A percentile compares a stretch with the other conserved stretches of the same genome.
Conservation (phyloP, 2,888 invertebrate genomes). For the Ferdinandea cuprea region DNA sequence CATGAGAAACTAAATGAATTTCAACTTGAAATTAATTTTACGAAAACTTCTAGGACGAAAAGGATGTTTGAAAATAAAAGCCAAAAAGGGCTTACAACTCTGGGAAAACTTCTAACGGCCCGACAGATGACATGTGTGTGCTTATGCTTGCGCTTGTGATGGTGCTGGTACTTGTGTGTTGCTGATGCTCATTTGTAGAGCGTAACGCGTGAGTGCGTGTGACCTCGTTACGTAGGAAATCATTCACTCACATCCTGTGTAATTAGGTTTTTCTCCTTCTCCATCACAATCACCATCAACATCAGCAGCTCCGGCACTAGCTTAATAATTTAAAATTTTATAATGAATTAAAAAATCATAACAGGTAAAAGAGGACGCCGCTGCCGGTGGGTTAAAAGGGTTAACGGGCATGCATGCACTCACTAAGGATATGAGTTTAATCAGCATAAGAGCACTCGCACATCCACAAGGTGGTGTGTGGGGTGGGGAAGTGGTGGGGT, state of each 20-base stretch:
- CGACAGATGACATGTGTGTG: conserved; percentile 40
- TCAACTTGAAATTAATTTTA: conserved; percentile 79
- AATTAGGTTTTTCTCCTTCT: conserved; percentile 53
- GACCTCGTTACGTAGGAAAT: conserved; percentile 65
- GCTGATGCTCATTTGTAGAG: background rate
- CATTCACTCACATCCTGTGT: conserved; percentile 69
- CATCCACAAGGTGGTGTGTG: background rate
- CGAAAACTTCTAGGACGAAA: conserved; percentile 73
- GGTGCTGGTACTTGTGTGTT: too few species aligned
- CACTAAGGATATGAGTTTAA: conserved; percentile 68
- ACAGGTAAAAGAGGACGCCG: conserved; percentile 29
- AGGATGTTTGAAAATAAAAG: conserved; percentile 44
- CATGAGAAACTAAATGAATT: conserved; percentile 77
- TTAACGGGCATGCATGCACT: conserved; percentile 43
- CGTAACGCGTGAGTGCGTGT: conserved; percentile 46
- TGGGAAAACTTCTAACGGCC: conserved; percentile 39
- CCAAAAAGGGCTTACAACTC: conserved; percentile 31
- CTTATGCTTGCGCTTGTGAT: too few species aligned
- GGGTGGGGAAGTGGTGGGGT: background rate
- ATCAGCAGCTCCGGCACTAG: conserved; percentile 9
- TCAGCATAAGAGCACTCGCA: conserved; percentile 72
- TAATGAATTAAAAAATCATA: conserved; percentile 74
- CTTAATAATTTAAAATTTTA: conserved; percentile 69
- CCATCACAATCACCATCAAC: conserved; percentile 2
- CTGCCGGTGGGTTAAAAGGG: conserved; percentile 56